Percentiles rank a stretch among this genome's conserved stretches.
Conservation (phyloP, 2,888 invertebrate species). For the Cistogaster globosa region DNA sequence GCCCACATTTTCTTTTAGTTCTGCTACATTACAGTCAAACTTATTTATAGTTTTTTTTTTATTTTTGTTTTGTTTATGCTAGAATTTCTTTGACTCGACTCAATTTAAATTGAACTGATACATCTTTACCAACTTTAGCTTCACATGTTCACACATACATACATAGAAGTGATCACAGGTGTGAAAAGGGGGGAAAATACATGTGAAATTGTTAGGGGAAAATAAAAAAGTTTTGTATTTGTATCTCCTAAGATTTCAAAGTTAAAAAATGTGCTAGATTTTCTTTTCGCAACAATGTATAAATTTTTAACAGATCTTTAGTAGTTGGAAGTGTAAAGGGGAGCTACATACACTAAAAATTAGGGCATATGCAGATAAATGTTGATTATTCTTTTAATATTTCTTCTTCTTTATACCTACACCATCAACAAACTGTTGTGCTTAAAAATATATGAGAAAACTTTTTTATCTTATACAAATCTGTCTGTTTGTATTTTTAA, state of each 20-base stretch:
- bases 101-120: slow-evolving; percentile 63
- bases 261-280: slow-evolving; percentile 43
- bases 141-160: background rate
- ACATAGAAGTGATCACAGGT: background rate
- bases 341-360: background rate
- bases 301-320: background rate
- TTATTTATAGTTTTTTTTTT: slow-evolving; percentile 25
- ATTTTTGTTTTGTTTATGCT: slow-evolving; percentile 27
- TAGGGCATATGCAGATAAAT: slow-evolving; percentile 50
- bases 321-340: background rate
- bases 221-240: background rate
- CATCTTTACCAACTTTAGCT: background rate
- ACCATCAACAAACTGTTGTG: background rate
- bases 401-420: background rate
- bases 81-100: slow-evolving; percentile 57
- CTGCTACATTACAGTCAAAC: slow-evolving; percentile 41
- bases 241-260: slow-evolving; percentile 20
- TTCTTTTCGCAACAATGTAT: slow-evolving; percentile 27
- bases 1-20: slow-evolving; percentile 44
- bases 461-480: slow-evolving; percentile 3
- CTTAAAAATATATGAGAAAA: slow-evolving; percentile 1
- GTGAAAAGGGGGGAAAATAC: slow-evolving; percentile 11
- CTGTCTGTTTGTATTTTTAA: slow-evolving; percentile 61
- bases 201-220: slow-evolving; percentile 14
- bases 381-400: background rate